These are phyloP conservation scores for Cyanoliseus patagonus DNA, from an alignment of 2,113 vertebrate species.

Conservation along the genomic window DNA sequence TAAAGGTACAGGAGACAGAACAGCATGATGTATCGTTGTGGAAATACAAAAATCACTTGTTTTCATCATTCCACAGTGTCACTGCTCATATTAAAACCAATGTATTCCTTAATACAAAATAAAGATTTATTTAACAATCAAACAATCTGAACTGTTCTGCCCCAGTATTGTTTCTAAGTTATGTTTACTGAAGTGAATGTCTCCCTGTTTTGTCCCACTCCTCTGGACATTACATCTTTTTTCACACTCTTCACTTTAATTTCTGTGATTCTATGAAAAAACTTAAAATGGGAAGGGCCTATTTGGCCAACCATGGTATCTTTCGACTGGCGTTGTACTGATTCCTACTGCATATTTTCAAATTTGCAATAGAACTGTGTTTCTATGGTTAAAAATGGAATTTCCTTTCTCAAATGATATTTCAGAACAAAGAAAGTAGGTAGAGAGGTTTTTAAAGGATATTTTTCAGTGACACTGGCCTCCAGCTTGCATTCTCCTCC, in stretches of 20 bases:
- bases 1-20: not conserved
- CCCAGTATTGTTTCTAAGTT: not conserved
- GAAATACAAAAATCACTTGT: not conserved
- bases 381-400: not conserved
- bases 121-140: not conserved
- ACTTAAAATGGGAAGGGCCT: not conserved
- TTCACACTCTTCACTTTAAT: not conserved
- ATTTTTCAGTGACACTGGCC: not conserved
- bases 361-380: not conserved
- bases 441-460: not conserved
- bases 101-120: not conserved
- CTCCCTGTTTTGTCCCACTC: not conserved
- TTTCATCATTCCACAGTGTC: not conserved
- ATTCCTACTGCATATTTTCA: not conserved
- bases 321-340: not conserved
- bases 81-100: not conserved
- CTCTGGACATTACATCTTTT: not conserved
- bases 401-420: not conserved
- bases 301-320: not conserved
- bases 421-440: not conserved
- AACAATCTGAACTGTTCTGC: not conserved
- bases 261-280: not conserved
- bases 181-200: not conserved
- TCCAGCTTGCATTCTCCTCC: not conserved
- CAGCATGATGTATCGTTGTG: not conserved